Evolutionary conservation across 2,888 invertebrate genomes (phyloP), one percentile per base, ranked within the genome.

Genomic region (Furcula furcula): DNA sequence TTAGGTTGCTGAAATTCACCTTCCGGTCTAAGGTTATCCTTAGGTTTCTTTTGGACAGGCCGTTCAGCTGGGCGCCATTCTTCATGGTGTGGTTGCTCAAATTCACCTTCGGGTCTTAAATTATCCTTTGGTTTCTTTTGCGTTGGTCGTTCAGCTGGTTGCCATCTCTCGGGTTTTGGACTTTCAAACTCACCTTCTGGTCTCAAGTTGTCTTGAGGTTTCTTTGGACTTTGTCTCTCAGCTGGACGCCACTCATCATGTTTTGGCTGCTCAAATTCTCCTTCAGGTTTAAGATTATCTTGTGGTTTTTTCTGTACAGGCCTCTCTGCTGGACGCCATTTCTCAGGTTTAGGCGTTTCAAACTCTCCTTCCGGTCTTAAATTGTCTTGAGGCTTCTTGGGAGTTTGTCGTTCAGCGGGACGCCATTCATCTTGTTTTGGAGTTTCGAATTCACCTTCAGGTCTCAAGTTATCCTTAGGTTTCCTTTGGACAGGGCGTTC

Each of bases 91-190:
- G 77, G 75, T 34, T 74, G 68, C 34, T 89, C 85, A 44, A 92
- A 91, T 0, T 92, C 91, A 1, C 93, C 93, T 63, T 92, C 93
- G 0, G 91, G 88, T 31, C 73, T 81, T 0, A 93, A 63, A 57
- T 93, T 93, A 48, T 93, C 92, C 40, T 83, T 65, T 0, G 91
- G 93, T 46, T 89, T 92, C 40, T 72, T 89, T 1, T 73, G 76
- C 12, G 75, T 73, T 11, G 73, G 84, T 37, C 89, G 67, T 50
- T 91, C 91, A 19, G 82, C 90, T n/a, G 84, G 90, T 31, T 61
- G 58, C 80, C 89, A 90, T 46, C 81, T 62, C 1, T 87, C 78
- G 2, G 72, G 72, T 27, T 65, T 48, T 0, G 67, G 75, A 10
- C 67, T 77, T 31, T 89, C 85, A 47, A 91, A 91, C 0, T 90